phyloP scores from a whole-genome alignment of 2,888 invertebrate species.

The Dryococelus australis region DNA sequence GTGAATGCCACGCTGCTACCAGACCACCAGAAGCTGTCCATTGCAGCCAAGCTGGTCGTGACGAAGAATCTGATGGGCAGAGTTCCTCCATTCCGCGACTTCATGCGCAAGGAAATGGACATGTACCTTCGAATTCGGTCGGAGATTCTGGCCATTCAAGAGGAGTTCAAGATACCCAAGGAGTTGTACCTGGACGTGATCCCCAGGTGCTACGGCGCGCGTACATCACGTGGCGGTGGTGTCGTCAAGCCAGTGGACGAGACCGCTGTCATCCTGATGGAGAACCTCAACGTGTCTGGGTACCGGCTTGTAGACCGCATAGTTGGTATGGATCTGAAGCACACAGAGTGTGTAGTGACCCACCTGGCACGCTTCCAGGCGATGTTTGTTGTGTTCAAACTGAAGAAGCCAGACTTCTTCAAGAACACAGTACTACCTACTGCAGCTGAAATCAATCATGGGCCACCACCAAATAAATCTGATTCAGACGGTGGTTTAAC shows the following conservation, averaged over 20 bases:
- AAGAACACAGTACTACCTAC: slow-evolving; percentile 54
- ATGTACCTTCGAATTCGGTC: neutral
- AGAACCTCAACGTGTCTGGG: neutral
- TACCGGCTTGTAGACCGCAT: slow-evolving; percentile 55
- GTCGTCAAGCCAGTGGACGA: neutral
- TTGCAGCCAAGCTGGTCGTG: slow-evolving; percentile 20
- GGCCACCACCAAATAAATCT: neutral
- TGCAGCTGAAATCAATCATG: neutral
- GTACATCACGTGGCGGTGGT: neutral
- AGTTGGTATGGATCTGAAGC: slow-evolving; percentile 62
- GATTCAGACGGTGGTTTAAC: neutral
- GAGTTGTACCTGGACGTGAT: neutral
- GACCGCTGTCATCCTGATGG: neutral
- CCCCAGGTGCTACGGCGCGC: slow-evolving; percentile 21
- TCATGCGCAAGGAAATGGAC: slow-evolving; percentile 19
- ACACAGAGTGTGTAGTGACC: slow-evolving; percentile 60
- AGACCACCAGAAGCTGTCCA: neutral
- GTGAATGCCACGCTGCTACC: neutral
- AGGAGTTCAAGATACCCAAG: neutral
- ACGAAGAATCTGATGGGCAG: neutral
- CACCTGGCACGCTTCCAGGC: slow-evolving; percentile 67
- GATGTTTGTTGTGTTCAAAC: slow-evolving; percentile 64
- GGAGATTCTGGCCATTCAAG: neutral
- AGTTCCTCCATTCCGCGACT: neutral
- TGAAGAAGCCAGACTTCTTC: slow-evolving; percentile 59